These are phyloP conservation scores for Aquatica leii DNA, from an alignment of 2,888 invertebrate species.

Conservation along the genomic window DNA sequence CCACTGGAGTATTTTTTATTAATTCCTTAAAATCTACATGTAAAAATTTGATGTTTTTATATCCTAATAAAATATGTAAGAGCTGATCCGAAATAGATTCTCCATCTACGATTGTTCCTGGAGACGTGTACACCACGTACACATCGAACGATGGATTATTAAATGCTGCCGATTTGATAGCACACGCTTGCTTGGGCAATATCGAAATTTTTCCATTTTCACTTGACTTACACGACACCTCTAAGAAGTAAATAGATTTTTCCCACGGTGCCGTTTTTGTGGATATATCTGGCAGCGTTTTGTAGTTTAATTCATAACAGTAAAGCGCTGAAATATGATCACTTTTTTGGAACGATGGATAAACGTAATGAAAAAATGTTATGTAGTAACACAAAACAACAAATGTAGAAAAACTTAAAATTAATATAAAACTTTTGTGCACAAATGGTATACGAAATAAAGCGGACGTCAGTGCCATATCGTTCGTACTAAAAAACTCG, in stretches of 20 bases:
- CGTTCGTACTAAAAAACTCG: no score
- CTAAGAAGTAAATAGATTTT: slow-evolving; percentile 70
- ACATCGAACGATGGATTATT: slow-evolving; percentile 67
- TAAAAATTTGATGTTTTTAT: slow-evolving; percentile 63
- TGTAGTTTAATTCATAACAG: neutral
- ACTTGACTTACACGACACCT: slow-evolving; percentile 67
- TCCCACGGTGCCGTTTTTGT: slow-evolving; percentile 46
- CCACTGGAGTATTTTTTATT: slow-evolving; percentile 65
- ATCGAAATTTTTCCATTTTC: slow-evolving; percentile 59
- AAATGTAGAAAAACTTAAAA: no score
- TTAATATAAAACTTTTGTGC: no score
- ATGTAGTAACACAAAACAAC: no score
- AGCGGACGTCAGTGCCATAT: no score
- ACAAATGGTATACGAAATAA: no score
- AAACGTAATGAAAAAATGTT: no score
- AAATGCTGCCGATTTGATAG: slow-evolving; percentile 72
- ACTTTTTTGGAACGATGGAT: no score
- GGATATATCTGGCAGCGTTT: neutral
- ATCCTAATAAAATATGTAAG: slow-evolving; percentile 57
- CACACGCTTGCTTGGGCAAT: slow-evolving; percentile 69
- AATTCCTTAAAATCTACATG: slow-evolving; percentile 64
- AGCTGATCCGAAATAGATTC: slow-evolving; percentile 49
- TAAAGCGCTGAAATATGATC: neutral
- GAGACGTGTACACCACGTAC: slow-evolving; percentile 65
- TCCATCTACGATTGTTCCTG: slow-evolving; percentile 50